These are phyloP conservation scores for Coccyzus lansbergi DNA, from an alignment of 2,797 vertebrate species.

Conservation along the genomic window DNA sequence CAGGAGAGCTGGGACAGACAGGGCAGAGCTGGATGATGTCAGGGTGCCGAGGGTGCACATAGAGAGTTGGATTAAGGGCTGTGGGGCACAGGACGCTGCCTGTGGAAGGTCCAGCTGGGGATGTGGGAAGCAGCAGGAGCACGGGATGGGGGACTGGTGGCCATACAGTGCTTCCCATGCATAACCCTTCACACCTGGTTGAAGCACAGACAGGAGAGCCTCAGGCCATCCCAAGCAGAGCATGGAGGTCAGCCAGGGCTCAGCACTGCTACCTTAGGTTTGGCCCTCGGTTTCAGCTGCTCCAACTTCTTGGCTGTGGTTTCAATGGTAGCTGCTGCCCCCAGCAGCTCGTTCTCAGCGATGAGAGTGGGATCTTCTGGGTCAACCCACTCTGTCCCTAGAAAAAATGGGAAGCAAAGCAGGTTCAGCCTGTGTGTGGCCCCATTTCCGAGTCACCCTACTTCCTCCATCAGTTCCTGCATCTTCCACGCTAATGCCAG, in stretches of 20 bases:
- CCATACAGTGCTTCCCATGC: not conserved
- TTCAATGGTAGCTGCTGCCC: conserved; percentile 88
- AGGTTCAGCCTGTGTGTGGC: not conserved
- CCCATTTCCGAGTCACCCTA: not conserved
- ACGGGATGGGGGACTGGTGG: not conserved
- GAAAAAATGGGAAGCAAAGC: accelerated
- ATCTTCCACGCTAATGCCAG: not conserved
- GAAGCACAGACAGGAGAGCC: not conserved
- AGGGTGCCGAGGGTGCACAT: not conserved
- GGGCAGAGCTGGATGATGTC: not conserved
- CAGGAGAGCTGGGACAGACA: not conserved
- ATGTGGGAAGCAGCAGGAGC: not conserved
- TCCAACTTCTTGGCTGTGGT: conserved; percentile 91
- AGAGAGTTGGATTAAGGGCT: not conserved
- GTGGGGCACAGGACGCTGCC: too few relatives aligned
- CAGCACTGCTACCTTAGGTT: conserved; percentile 82
- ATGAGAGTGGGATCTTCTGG: conserved; percentile 91
- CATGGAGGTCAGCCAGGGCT: not conserved
- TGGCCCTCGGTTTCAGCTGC: conserved; percentile 88
- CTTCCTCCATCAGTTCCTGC: not conserved
- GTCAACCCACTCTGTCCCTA: conserved; percentile 91
- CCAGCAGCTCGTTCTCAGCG: conserved; percentile 88
- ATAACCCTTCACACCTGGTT: not conserved
- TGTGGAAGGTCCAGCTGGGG: not conserved
- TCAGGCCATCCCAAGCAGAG: not conserved